Evolutionary conservation across 2,888 invertebrate species (phyloP), one percentile per base, ranked within the genome.

Genomic region (Disparrhopalites patrizii): DNA sequence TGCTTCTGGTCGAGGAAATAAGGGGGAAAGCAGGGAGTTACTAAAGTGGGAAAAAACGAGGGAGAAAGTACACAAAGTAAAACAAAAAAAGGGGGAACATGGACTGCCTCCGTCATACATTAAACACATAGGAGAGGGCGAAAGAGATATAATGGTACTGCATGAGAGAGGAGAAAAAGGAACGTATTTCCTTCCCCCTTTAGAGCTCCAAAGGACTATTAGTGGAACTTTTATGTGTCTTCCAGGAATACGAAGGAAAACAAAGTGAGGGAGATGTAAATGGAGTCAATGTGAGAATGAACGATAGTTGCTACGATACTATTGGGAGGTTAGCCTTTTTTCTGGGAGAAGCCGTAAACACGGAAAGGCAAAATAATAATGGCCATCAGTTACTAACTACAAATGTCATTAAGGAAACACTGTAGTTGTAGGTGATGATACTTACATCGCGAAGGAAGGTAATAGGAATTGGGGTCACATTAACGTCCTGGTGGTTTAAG

Each of bases 171-270:
- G 3, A 36, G 23, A 33, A 40, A 40, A 47, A 30, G 47, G 47
- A 58, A n/a, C 30, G 38, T 58, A 58, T 47, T 61, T 51, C n/a
- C n/a, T n/a, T 51, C 28, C 13, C 50, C 50, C 47, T 61, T 56
- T 61, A 25, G 60, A 61, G 25, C 47, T 23, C 60, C n/a, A n/a
- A n/a, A 28, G 18, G 3, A 33, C 50, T 61, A 61, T 61, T 61
- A 61, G 51, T 61, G 60, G 60, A 30, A 61, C 50, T 60, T 61
- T 61, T 61, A 61, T 61, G 50, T 61, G 58, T 30, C 57, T 57
- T 10, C 13, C 40, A 57, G 57, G 57, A 57, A 57, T 57, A 40
- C 2, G 57, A 57, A n/a, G n/a, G n/a, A n/a, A n/a, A n/a, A n/a
- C n/a, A n/a, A n/a, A n/a, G n/a, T n/a, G n/a, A n/a, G n/a, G n/a